Conservation (phyloP, 1,140 invertebrate genomes). For the Pentalonia nigronervosa region DNA sequence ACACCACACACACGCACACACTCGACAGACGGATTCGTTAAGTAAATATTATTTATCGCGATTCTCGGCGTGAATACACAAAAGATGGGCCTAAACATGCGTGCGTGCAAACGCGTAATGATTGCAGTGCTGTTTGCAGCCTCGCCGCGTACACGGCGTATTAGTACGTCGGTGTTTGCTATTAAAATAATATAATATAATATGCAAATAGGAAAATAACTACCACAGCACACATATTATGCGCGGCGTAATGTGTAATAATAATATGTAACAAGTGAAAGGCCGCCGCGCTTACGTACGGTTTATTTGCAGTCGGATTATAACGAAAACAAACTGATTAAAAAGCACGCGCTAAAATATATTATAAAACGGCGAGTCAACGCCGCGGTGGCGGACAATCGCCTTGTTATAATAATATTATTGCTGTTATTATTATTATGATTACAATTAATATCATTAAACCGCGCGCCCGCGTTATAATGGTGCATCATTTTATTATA, state of each 20-base stretch:
- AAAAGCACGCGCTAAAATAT: background rate
- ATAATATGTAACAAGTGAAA: slow-evolving; percentile 1
- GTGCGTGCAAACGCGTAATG: background rate
- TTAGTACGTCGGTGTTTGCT: background rate
- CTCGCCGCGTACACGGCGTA: background rate
- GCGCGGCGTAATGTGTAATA: background rate
- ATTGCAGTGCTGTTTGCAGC: background rate
- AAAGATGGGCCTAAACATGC: background rate
- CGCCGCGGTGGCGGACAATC: background rate
- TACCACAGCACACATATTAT: background rate
- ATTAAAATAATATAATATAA: background rate
- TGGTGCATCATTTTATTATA: background rate
- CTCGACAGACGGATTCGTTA: background rate
- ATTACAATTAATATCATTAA: no score
- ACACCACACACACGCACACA: background rate
- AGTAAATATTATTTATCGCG: background rate
- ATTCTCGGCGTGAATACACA: background rate
- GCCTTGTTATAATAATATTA: background rate
- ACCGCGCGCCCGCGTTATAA: background rate
- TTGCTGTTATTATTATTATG: background rate
- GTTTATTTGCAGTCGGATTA: slow-evolving; percentile 2
- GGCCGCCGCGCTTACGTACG: background rate
- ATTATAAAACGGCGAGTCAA: background rate
- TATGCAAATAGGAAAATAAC: slow-evolving; percentile 22
- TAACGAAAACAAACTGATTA: slow-evolving; percentile 31